Conservation (phyloP, 2,888 invertebrate genomes). For the Morpho achilles region DNA sequence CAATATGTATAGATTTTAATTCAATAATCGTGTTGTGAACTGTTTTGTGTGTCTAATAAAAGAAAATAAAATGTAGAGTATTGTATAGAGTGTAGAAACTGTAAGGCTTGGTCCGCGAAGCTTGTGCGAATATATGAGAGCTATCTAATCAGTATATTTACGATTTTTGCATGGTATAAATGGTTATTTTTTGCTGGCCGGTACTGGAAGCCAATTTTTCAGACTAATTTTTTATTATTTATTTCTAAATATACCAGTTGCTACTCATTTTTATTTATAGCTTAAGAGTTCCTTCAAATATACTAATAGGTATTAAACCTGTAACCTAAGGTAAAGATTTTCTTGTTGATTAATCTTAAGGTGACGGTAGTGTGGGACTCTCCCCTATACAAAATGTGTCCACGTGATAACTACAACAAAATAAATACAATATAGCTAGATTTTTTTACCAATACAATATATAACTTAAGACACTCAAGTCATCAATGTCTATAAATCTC, state of each 20-base stretch:
- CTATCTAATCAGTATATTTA: not conserved
- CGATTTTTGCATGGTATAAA: not conserved
- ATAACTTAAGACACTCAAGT: not conserved
- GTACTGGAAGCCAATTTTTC: not conserved
- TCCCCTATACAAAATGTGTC: not conserved
- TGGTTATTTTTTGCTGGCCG: not conserved
- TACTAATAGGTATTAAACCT: not conserved
- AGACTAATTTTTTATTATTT: not conserved
- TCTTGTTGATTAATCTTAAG: not conserved
- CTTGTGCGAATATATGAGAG: too few species aligned
- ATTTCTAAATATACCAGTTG: not conserved
- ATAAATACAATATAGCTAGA: not conserved
- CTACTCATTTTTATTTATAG: not conserved
- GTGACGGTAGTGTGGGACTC: not conserved
- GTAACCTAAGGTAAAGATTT: not conserved
- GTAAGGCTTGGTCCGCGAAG: too few species aligned
- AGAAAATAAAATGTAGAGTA: too few species aligned
- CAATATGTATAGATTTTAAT: too few species aligned
- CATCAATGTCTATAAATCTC: conserved; percentile 10
- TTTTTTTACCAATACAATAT: not conserved
- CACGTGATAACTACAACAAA: too few species aligned
- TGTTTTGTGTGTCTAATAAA: too few species aligned
- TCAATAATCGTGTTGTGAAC: too few species aligned
- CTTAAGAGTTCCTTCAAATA: not conserved
- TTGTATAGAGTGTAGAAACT: too few species aligned